Conservation (phyloP, 2,888 invertebrate species). For the Andrena marginata region DNA sequence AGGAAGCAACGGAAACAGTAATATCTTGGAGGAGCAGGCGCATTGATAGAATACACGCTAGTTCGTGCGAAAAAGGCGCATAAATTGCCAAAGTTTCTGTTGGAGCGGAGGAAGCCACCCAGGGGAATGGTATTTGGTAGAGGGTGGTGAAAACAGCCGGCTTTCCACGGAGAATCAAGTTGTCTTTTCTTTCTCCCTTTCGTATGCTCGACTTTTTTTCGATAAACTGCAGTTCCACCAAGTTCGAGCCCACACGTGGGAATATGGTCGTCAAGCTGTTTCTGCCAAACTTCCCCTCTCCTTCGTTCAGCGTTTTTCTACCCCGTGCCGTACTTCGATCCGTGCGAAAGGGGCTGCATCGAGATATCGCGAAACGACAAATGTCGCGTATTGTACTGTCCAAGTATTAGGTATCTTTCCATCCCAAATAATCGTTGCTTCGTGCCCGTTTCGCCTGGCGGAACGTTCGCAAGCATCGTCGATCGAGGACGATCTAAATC, state of each 20-base stretch:
- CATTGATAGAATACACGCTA: conserved; percentile 77
- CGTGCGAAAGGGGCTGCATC: not conserved
- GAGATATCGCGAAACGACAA: not conserved
- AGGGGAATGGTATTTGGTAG: conserved; percentile 31
- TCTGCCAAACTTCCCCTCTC: conserved; percentile 27
- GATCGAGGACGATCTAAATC: conserved; percentile 56
- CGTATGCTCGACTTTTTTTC: conserved; percentile 48
- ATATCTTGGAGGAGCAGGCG: not conserved
- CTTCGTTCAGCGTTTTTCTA: not conserved
- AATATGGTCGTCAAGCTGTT: conserved; percentile 55
- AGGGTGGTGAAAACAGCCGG: conserved; percentile 43
- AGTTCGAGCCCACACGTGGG: conserved; percentile 34
- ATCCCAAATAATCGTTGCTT: conserved; percentile 14
- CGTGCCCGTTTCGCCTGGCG: not conserved
- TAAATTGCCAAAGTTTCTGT: conserved; percentile 73
- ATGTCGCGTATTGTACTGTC: not conserved
- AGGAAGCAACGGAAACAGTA: not conserved
- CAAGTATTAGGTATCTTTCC: not conserved
- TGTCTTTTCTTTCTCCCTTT: conserved; percentile 34
- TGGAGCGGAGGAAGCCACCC: conserved; percentile 57
- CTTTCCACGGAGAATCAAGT: conserved; percentile 44
- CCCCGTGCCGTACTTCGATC: not conserved
- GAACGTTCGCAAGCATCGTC: conserved; percentile 20
- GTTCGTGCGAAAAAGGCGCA: conserved; percentile 72
- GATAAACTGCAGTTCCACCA: conserved; percentile 37